Percentiles rank a stretch among this genome's conserved stretches.
These are phyloP conservation scores for Eumacrocentrus americanus DNA, from an alignment of 2,888 invertebrate genomes.

Conservation along the genomic window DNA sequence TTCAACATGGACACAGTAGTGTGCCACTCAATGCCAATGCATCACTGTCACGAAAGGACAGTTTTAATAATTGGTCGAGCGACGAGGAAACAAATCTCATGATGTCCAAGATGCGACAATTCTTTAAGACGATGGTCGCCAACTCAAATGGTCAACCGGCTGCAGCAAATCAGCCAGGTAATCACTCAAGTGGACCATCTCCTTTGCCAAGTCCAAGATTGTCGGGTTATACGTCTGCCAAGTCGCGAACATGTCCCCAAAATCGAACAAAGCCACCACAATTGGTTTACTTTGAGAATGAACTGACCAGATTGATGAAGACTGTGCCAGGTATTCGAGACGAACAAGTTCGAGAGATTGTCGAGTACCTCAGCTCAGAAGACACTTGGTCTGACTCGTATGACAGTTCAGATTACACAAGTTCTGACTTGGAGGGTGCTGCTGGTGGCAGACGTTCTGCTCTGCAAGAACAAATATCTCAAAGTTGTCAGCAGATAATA, in stretches of 20 bases:
- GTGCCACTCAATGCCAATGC: conserved; percentile 66
- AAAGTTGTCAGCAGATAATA: conserved; percentile 87
- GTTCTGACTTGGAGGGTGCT: conserved; percentile 81
- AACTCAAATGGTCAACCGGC: conserved; percentile 59
- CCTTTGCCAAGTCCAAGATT: conserved; percentile 66
- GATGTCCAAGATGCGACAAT: conserved; percentile 94
- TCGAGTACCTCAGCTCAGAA: conserved; percentile 89
- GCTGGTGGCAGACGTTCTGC: conserved; percentile 70
- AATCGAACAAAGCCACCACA: conserved; percentile 81
- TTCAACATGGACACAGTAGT: conserved; percentile 32
- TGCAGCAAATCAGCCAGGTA: conserved; percentile 42
- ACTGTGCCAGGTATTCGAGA: conserved; percentile 90
- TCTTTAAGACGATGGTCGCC: conserved; percentile 90
- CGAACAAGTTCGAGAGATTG: conserved; percentile 89
- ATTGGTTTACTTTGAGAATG: conserved; percentile 86
- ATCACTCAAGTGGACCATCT: conserved; percentile 48
- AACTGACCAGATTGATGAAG: conserved; percentile 88
- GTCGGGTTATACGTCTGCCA: conserved; percentile 45
- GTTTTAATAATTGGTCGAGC: conserved; percentile 93
- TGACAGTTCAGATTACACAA: conserved; percentile 90
- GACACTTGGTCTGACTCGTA: conserved; percentile 94
- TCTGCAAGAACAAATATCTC: conserved; percentile 83
- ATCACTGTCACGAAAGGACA: conserved; percentile 80
- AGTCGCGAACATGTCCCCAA: conserved; percentile 56
- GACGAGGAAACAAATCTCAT: conserved; percentile 93